phyloP scores from a whole-genome alignment of 2,888 invertebrate genomes.

The Salpingus planirostris region DNA sequence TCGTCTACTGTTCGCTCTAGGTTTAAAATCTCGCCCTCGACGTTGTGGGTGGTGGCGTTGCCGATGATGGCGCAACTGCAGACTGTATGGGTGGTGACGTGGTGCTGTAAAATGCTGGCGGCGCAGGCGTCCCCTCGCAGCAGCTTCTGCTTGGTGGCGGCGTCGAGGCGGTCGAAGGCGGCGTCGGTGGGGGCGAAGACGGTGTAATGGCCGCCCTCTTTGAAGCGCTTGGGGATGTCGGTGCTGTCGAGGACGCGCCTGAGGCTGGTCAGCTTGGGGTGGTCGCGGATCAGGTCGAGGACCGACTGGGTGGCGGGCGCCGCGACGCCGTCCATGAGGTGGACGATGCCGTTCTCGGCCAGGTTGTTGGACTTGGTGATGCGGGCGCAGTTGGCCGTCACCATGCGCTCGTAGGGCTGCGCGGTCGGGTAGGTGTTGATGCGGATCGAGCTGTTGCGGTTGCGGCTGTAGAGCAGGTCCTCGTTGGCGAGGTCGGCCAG shows the following conservation, averaged over 20 bases:
- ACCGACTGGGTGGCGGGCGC: slow-evolving; percentile 47
- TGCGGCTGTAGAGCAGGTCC: slow-evolving; percentile 42
- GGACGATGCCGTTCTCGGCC: slow-evolving; percentile 58
- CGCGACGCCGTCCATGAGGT: slow-evolving; percentile 54
- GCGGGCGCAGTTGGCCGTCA: slow-evolving; percentile 61
- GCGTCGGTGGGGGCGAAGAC: slow-evolving; percentile 59
- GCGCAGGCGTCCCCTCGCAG: slow-evolving; percentile 51
- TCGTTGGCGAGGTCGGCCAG: slow-evolving; percentile 52
- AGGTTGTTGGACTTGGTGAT: slow-evolving; percentile 52
- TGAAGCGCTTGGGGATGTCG: slow-evolving; percentile 46
- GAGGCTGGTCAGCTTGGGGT: slow-evolving; percentile 52
- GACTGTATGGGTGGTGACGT: slow-evolving; percentile 57
- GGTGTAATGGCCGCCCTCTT: slow-evolving; percentile 49
- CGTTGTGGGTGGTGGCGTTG: slow-evolving; percentile 45
- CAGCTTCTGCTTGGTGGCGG: slow-evolving; percentile 45
- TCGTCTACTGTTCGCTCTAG: slow-evolving; percentile 45
- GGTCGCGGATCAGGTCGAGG: slow-evolving; percentile 49
- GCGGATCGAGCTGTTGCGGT: slow-evolving; percentile 46
- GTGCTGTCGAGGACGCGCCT: slow-evolving; percentile 44
- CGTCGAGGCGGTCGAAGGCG: slow-evolving; percentile 54
- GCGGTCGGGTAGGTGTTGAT: slow-evolving; percentile 50
- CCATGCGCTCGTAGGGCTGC: slow-evolving; percentile 41
- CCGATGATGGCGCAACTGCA: slow-evolving; percentile 54
- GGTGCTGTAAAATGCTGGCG: slow-evolving; percentile 54
- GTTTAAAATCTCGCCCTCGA: slow-evolving; percentile 43